Conservation (phyloP, 2,888 invertebrate species). For the Microctonus brassicae region DNA sequence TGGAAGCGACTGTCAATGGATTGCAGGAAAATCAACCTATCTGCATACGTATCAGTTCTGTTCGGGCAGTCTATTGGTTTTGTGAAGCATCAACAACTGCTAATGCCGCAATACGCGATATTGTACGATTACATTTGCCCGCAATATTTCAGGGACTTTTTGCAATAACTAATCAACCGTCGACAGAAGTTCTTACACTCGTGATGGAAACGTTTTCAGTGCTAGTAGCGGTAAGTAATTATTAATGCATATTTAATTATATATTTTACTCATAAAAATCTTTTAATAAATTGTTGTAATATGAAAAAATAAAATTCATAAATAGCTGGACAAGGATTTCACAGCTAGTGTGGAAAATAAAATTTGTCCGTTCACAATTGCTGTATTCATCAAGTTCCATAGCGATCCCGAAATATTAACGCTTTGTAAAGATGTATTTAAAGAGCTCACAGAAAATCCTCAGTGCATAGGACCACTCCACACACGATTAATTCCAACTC, state of each 20-base stretch:
- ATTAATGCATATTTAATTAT: not conserved
- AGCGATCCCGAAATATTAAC: constrained; percentile 76
- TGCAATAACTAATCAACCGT: constrained; percentile 58
- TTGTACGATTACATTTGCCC: constrained; percentile 60
- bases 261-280: not conserved
- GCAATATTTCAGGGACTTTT: constrained; percentile 64
- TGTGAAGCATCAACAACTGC: constrained; percentile 59
- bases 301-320: not conserved
- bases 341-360: constrained; percentile 76
- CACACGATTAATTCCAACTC: constrained; percentile 77
- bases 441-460: constrained; percentile 75
- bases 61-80: constrained; percentile 71
- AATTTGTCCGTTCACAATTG: constrained; percentile 77
- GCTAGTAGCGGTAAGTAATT: constrained; percentile 56
- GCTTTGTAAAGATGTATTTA: constrained; percentile 76
- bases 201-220: constrained; percentile 63
- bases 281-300: not conserved
- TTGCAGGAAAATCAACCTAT: constrained; percentile 71
- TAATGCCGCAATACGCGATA: constrained; percentile 52
- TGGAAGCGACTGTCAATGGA: constrained; percentile 73
- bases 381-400: constrained; percentile 77
- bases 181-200: constrained; percentile 59
- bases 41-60: constrained; percentile 73
- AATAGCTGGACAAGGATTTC: constrained; percentile 75
- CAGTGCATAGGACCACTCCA: constrained; percentile 75